Evolutionary conservation across 2,113 vertebrate species (phyloP), one percentile per base, ranked within the genome.

Genomic region (Eudorcas thomsonii): DNA sequence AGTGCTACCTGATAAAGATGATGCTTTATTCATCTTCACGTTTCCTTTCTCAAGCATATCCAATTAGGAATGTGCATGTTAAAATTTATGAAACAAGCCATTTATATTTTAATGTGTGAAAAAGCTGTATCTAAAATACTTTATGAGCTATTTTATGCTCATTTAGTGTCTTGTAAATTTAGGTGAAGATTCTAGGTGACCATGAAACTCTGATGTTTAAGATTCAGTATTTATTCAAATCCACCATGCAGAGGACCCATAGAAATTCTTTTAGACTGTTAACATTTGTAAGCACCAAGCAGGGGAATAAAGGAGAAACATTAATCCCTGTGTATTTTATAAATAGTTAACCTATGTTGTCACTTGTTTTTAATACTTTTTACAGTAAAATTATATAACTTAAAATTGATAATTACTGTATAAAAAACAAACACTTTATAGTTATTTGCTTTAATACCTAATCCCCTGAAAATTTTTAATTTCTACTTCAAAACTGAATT

Each of bases 21-120:
- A 87, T 83, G 78, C 43, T 55, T 88, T 88, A n/a, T 81, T 97
- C 54, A 84, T 90, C 39, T 48, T 88, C 25, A 36, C 80, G 48
- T 17, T 87, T 96, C 39, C 43, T 74, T 97, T 93, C 25, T 21
- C 62, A 93, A 80, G 62, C 59, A 59, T 59, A 95, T 83, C 50
- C 52, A 62, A 26, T 87, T 93, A 97, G 39, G 39, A 91, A 36
- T 55, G 15, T 90, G 15, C 43, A 57, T 96, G 15, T 93, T 50
- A 95, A 97, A 93, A 94, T 96, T 71, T 80, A 85, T 59, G 36
- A 59, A 91, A 90, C 15, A 94, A 94, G 77, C 16, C 62, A 60
- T 45, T 87, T 8, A 36, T 52, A 74, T 48, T 95, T 96, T 91
- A 96, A 57, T 57, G 7, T 59, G 59, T 77, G 52, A 60, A 96